phyloP scores from a whole-genome alignment of 2,888 invertebrate species.

The Phengaris alcon region DNA sequence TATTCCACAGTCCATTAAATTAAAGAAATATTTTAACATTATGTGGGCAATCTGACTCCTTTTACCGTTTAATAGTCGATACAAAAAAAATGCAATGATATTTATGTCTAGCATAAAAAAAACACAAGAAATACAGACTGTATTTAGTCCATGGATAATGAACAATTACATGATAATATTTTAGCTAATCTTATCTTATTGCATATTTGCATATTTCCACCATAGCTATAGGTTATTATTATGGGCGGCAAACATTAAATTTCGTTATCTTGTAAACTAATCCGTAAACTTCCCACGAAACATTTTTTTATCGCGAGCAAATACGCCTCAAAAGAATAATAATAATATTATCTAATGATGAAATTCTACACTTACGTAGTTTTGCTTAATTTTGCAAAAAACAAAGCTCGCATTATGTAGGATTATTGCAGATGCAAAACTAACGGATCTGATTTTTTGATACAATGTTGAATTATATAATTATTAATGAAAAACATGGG shows the following conservation, averaged over 20 bases:
- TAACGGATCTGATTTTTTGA: too few species aligned
- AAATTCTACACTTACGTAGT: not conserved
- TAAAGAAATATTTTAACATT: too few species aligned
- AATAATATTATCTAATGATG: not conserved
- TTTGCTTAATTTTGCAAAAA: too few species aligned
- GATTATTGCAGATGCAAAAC: too few species aligned
- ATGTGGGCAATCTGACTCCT: too few species aligned
- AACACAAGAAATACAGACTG: conserved; percentile 3
- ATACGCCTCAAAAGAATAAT: conserved; percentile 11
- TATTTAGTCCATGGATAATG: conserved; percentile 9
- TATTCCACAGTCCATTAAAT: too few species aligned
- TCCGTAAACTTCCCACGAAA: conserved; percentile 19
- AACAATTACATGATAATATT: conserved; percentile 14
- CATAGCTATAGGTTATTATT: conserved; percentile 13
- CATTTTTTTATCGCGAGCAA: conserved; percentile 15
- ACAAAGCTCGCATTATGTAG: too few species aligned
- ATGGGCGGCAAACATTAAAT: conserved; percentile 15
- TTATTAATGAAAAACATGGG: too few species aligned
- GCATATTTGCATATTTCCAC: conserved; percentile 18
- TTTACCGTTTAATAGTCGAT: too few species aligned
- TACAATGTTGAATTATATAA: too few species aligned
- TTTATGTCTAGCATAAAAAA: not conserved
- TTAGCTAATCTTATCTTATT: conserved; percentile 19
- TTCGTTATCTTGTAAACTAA: conserved; percentile 13
- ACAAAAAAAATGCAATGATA: too few species aligned